phyloP scores from a whole-genome alignment of 2,113 vertebrate genomes.

The Esox niger region DNA sequence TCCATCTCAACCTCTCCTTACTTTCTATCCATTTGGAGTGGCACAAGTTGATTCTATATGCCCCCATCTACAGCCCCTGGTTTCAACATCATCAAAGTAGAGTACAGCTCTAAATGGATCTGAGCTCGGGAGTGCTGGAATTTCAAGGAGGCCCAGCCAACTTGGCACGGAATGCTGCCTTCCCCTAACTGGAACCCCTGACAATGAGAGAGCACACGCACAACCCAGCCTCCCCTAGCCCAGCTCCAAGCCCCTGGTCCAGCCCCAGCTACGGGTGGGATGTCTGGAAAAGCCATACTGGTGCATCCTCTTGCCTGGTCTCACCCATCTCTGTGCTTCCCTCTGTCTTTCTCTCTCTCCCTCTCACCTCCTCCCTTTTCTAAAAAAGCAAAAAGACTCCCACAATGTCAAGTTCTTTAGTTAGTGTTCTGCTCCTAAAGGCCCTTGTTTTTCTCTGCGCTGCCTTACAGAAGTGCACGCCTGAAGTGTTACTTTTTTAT shows the following conservation, averaged over 20 bases:
- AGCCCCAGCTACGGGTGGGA: conserved; percentile 54
- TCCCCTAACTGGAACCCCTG: conserved; percentile 66
- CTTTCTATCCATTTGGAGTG: conserved; percentile 50
- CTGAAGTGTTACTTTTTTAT: too few species aligned
- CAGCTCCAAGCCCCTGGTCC: background rate
- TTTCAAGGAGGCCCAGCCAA: conserved; percentile 71
- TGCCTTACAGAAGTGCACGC: too few species aligned
- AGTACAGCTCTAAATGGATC: conserved; percentile 41
- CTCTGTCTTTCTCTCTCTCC: conserved; percentile 19
- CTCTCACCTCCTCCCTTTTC: too few species aligned
- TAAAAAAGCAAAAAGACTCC: too few species aligned
- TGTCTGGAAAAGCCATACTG: conserved; percentile 60
- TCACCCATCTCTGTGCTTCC: background rate
- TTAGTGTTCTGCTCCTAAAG: too few species aligned
- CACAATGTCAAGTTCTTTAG: too few species aligned
- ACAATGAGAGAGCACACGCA: conserved; percentile 63
- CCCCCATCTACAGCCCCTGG: conserved; percentile 71
- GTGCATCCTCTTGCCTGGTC: conserved; percentile 44
- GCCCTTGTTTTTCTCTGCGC: too few species aligned
- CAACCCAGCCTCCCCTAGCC: conserved; percentile 42
- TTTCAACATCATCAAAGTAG: conserved; percentile 33
- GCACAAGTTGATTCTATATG: conserved; percentile 55
- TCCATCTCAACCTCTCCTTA: conserved; percentile 25
- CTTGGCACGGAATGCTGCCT: conserved; percentile 70
- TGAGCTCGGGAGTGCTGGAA: conserved; percentile 70